Base-by-base conservation (phyloP, 2,888 invertebrate genomes). In the Leucania comma region DNA sequence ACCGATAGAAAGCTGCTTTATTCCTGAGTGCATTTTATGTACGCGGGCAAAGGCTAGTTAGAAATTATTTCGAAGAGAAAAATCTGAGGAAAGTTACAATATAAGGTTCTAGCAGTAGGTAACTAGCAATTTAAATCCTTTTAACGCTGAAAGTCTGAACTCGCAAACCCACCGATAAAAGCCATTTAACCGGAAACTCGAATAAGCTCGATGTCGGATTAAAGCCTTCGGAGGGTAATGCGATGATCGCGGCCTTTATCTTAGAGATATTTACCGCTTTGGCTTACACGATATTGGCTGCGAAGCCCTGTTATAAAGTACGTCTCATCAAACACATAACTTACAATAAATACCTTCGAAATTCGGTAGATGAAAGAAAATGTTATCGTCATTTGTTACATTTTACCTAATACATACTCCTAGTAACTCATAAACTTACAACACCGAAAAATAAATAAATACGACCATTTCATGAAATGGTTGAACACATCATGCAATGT, bases 131-230 rank as follows among this genome's bases (percentile, higher is more conserved):
- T 79, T 35, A 81, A 79, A 77, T 76, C 81, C 62, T 62, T 68
- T 66, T 48, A 59, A 66, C 72, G 77, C 78, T 50, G 65, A 75
- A 62, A 69, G 71, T 78, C 78, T 58, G 68, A 76, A 75, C 71
- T 82, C 77, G 66, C 68, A 76, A 81, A 72, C 75, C 74, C 75
- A 72, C 80, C 82, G 86, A 85, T 88, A 85, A 90, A 89, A 83
- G 76, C 75, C 76, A 86, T 86, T 89, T 84, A 81, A 80, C 80
- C 80, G 90, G 86, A 90, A 91, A 88, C 84, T 88, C 81, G 85
- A 90, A 90, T 89, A 88, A 86, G 87, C 90, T 87, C 83, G 75
- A 73, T 68, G 80, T 85, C 75, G 80, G 88, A 87, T 89, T 89
- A 88, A 82, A 86, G 82, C 85, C 83, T 86, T 86, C 79, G 76